A percentile compares a stretch with the other conserved stretches of the same genome.
phyloP scores from a whole-genome alignment of 2,797 vertebrate genomes.

The Myotis pilosus region DNA sequence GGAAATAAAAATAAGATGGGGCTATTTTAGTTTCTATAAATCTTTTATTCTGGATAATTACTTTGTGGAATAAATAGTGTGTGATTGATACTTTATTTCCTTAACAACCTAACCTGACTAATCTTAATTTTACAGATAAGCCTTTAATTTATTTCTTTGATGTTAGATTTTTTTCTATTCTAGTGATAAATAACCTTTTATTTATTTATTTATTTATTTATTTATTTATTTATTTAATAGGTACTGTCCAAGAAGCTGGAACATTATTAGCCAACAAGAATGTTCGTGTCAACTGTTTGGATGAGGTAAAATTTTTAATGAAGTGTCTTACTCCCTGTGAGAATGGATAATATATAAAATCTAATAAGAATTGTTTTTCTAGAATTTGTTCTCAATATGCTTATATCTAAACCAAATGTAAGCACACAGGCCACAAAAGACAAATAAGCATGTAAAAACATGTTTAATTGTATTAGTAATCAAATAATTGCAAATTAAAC shows the following conservation, averaged over 20 bases:
- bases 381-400: constrained; percentile 13
- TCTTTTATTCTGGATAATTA: constrained; percentile 21
- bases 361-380: background rate
- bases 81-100: background rate
- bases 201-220: background rate
- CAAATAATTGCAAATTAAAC: background rate
- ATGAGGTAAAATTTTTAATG: constrained; percentile 89
- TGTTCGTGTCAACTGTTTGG: constrained; percentile 96
- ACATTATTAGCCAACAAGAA: constrained; percentile 94
- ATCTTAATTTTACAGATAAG: background rate
- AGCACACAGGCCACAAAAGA: background rate
- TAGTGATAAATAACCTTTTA: constrained; percentile 15
- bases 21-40: constrained; percentile 39
- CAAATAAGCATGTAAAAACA: background rate
- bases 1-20: constrained; percentile 49
- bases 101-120: background rate
- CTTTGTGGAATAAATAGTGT: background rate
- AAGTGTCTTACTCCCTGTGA: constrained; percentile 3
- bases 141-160: background rate
- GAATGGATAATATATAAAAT: background rate
- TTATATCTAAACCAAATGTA: constrained; percentile 17
- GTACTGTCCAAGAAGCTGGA: constrained; percentile 93
- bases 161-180: background rate
- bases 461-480: background rate
- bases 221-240: constrained; percentile 72